A percentile compares a stretch with the other conserved stretches of the same genome.
These are phyloP conservation scores for Vireo griseus DNA, from an alignment of 2,797 vertebrate genomes.

Conservation along the genomic window DNA sequence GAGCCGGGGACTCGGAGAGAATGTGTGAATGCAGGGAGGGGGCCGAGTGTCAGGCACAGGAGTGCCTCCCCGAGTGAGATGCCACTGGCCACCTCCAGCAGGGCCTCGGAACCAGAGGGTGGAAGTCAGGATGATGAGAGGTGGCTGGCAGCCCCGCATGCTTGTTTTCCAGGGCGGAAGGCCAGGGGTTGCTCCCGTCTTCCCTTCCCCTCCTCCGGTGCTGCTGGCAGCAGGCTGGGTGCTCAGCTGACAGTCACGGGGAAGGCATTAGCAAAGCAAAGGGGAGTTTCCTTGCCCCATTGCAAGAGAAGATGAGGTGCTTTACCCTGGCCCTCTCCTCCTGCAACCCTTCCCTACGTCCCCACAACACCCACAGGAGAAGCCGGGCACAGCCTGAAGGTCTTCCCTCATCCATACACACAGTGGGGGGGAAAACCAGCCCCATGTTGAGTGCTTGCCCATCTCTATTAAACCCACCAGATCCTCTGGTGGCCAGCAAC, in stretches of 20 bases:
- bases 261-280: constrained; percentile 39
- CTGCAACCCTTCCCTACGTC: not conserved
- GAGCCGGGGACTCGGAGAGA: not conserved
- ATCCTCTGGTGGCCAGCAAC: not conserved
- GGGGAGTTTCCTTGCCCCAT: not conserved
- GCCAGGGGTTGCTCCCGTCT: constrained; percentile 1
- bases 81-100: not conserved
- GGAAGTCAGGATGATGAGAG: not conserved
- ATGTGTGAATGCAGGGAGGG: not conserved
- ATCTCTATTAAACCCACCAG: not conserved
- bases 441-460: fast-evolving
- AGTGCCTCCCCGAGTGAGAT: not conserved
- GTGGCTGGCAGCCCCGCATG: fast-evolving
- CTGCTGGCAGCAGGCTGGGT: not conserved
- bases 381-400: not conserved
- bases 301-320: not conserved
- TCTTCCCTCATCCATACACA: not conserved
- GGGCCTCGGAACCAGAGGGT: not conserved
- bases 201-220: not conserved
- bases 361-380: not conserved
- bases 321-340: not conserved
- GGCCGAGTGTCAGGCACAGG: not conserved
- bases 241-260: constrained; percentile 39
- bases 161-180: not conserved
- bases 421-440: not conserved